phyloP scores from a whole-genome alignment of 2,888 invertebrate genomes.

The Timema cristinae region DNA sequence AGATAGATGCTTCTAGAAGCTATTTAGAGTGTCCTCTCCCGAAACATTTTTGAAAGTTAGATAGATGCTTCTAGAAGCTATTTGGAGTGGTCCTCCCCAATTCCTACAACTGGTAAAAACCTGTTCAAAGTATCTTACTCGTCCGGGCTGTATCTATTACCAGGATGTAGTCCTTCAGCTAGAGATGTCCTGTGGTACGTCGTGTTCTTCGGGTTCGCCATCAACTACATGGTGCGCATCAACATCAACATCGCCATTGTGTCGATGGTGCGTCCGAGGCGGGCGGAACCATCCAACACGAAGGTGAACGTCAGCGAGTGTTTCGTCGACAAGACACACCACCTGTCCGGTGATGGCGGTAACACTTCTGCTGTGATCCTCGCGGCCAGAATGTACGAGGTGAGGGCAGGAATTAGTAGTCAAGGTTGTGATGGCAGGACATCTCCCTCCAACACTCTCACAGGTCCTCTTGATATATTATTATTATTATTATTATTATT shows the following conservation, averaged over 20 bases:
- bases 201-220: constrained; percentile 60
- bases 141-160: background rate
- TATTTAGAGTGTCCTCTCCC: no score
- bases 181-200: constrained; percentile 57
- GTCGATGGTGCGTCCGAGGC: constrained; percentile 52
- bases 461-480: no score
- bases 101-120: no score
- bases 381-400: no score
- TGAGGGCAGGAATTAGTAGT: no score
- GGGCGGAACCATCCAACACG: background rate
- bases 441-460: background rate
- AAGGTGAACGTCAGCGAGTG: constrained; percentile 17
- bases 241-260: constrained; percentile 66
- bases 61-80: no score
- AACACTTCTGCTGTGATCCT: background rate
- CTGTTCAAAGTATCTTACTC: no score
- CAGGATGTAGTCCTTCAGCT: constrained; percentile 39
- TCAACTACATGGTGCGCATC: constrained; percentile 64
- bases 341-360: background rate
- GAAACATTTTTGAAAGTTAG: no score
- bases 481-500: no score
- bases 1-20: no score
- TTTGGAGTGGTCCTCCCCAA: no score
- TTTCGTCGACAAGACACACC: constrained; percentile 25
- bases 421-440: background rate